These are phyloP conservation scores for Habropoda laboriosa DNA, from an alignment of 1,140 invertebrate genomes.

Conservation along the genomic window DNA sequence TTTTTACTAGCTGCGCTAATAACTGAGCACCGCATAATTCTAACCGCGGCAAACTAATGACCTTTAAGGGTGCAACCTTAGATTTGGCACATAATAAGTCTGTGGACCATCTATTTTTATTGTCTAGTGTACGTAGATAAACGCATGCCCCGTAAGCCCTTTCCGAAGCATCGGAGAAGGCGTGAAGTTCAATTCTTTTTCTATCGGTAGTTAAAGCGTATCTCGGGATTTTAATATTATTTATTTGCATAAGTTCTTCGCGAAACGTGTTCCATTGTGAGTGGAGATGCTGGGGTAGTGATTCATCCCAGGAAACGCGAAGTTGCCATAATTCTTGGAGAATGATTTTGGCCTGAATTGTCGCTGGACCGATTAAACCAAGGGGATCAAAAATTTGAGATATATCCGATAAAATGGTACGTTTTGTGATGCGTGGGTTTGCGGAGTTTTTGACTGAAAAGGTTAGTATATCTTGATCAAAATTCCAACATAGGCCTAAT, in stretches of 20 bases:
- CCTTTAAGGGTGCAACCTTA: neutral
- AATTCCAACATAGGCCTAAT: neutral
- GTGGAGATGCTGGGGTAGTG: neutral
- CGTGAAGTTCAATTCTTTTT: too few species aligned
- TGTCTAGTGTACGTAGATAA: neutral
- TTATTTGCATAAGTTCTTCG: neutral
- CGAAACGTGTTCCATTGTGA: neutral
- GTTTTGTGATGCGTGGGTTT: neutral
- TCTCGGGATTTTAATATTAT: neutral
- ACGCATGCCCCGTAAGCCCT: too few species aligned
- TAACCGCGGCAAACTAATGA: neutral
- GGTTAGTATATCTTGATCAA: neutral
- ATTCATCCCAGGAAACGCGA: neutral
- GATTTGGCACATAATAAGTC: too few species aligned
- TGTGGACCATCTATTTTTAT: too few species aligned
- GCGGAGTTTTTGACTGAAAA: neutral
- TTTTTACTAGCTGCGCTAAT: neutral
- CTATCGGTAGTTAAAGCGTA: too few species aligned
- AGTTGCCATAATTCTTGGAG: neutral
- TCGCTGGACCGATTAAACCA: neutral
- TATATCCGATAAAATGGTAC: neutral
- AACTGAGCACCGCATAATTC: slow-evolving; percentile 5
- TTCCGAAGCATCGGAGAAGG: too few species aligned
- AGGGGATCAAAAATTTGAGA: slow-evolving; percentile 2
- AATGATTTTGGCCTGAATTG: neutral